Percentiles rank a stretch among this genome's conserved stretches.
These are phyloP conservation scores for Coendou prehensilis DNA, from an alignment of 2,797 vertebrate species.

Conservation along the genomic window DNA sequence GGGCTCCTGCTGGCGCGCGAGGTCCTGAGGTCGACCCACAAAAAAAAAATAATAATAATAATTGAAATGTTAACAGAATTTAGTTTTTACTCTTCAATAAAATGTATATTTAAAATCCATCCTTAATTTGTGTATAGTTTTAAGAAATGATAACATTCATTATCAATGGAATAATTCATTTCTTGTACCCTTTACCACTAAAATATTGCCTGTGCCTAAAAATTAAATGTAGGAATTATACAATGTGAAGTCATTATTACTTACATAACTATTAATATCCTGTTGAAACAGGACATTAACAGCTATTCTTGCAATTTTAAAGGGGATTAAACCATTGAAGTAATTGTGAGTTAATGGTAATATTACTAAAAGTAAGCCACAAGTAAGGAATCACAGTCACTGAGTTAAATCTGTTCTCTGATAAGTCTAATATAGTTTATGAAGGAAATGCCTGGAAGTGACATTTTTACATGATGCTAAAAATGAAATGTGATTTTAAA, in stretches of 20 bases:
- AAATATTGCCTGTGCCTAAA: background rate
- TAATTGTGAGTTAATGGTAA: slow-evolving; percentile 44
- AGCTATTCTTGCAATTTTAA: slow-evolving; percentile 38
- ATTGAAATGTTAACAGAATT: background rate
- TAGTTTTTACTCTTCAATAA: background rate
- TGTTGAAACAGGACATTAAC: slow-evolving; percentile 55
- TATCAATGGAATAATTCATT: background rate
- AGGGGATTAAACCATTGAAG: background rate
- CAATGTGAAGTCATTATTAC: background rate
- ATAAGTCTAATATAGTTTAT: slow-evolving; percentile 21
- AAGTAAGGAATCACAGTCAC: slow-evolving; percentile 1
- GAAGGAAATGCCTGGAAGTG: background rate
- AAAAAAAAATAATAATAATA: no score
- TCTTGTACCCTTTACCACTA: background rate
- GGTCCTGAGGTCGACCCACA: no score
- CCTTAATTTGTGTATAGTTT: background rate
- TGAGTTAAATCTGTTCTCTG: slow-evolving; percentile 12
- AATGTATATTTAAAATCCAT: background rate
- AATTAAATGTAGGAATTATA: background rate
- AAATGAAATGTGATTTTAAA: slow-evolving; percentile 51
- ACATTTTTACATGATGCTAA: background rate
- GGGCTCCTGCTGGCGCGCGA: no score
- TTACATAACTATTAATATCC: slow-evolving; percentile 16
- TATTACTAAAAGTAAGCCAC: slow-evolving; percentile 38
- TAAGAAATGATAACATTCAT: slow-evolving; percentile 17